Conservation (phyloP, 2,797 vertebrate species). For the Myiotriccus ornatus region DNA sequence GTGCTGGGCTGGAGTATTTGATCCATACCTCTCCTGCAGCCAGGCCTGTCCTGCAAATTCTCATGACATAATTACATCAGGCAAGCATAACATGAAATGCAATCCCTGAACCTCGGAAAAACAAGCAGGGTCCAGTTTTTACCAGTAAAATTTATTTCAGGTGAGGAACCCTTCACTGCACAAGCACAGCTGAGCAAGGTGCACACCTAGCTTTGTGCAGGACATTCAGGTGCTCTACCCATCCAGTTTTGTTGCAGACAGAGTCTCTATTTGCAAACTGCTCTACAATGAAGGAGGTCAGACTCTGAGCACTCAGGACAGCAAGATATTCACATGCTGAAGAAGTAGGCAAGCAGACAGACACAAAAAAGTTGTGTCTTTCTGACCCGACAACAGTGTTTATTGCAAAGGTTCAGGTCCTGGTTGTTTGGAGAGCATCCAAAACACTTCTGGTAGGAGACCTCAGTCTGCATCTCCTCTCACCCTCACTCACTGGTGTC, state of each 20-base stretch:
- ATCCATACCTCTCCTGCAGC: neutral
- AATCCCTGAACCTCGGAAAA: neutral
- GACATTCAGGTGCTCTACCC: neutral
- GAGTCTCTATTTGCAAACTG: neutral
- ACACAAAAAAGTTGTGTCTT: neutral
- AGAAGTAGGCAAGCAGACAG: neutral
- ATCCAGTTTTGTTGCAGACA: neutral
- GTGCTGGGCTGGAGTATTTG: neutral
- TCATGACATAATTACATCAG: neutral
- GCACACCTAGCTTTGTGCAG: neutral
- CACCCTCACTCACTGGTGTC: too few species aligned
- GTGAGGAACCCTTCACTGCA: neutral
- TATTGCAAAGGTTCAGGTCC: neutral
- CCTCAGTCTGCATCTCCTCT: fast-evolving
- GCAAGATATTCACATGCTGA: neutral
- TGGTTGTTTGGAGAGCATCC: neutral
- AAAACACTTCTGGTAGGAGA: neutral
- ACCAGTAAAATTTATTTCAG: neutral
- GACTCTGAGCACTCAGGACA: neutral
- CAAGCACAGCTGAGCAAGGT: neutral
- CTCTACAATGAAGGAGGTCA: neutral
- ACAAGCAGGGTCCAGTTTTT: neutral
- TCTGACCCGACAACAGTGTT: fast-evolving
- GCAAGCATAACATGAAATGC: neutral
- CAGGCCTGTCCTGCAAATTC: neutral